Conservation (phyloP, 2,888 invertebrate genomes). For the Listrodromus nycthemerus region DNA sequence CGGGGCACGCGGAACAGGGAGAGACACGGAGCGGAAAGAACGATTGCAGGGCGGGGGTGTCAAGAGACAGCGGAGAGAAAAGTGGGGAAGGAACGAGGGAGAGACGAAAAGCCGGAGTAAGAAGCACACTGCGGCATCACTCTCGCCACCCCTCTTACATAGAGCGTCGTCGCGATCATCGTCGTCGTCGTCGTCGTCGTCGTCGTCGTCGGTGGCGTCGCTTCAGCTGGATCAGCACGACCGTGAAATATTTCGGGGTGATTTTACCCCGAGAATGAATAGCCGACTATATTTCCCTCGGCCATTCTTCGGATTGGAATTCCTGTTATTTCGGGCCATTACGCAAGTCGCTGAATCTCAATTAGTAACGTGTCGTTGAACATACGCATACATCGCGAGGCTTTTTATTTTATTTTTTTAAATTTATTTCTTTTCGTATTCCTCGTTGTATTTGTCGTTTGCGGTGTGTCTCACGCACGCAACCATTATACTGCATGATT, state of each 20-base stretch:
- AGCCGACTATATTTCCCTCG: slow-evolving; percentile 77
- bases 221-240: slow-evolving; percentile 77
- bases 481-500: slow-evolving; percentile 38
- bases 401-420: neutral
- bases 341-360: slow-evolving; percentile 82
- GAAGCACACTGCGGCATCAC: slow-evolving; percentile 32
- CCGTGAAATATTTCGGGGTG: slow-evolving; percentile 82
- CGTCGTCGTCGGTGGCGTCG: slow-evolving; percentile 51
- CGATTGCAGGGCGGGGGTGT: slow-evolving; percentile 37
- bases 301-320: slow-evolving; percentile 82
- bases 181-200: neutral
- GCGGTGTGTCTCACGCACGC: slow-evolving; percentile 54
- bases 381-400: slow-evolving; percentile 23
- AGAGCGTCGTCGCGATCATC: slow-evolving; percentile 30
- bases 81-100: slow-evolving; percentile 56
- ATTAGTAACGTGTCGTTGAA: slow-evolving; percentile 77
- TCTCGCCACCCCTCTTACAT: slow-evolving; percentile 26
- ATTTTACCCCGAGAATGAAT: slow-evolving; percentile 82
- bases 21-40: slow-evolving; percentile 50
- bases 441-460: slow-evolving; percentile 55
- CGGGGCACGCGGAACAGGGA: slow-evolving; percentile 27
- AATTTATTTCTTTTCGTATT: slow-evolving; percentile 53
- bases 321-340: slow-evolving; percentile 82
- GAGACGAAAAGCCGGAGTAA: slow-evolving; percentile 36
- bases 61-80: slow-evolving; percentile 44